Evolutionary conservation across 2,113 vertebrate genomes (phyloP).

Genomic region (Lipophrys pholis): DNA sequence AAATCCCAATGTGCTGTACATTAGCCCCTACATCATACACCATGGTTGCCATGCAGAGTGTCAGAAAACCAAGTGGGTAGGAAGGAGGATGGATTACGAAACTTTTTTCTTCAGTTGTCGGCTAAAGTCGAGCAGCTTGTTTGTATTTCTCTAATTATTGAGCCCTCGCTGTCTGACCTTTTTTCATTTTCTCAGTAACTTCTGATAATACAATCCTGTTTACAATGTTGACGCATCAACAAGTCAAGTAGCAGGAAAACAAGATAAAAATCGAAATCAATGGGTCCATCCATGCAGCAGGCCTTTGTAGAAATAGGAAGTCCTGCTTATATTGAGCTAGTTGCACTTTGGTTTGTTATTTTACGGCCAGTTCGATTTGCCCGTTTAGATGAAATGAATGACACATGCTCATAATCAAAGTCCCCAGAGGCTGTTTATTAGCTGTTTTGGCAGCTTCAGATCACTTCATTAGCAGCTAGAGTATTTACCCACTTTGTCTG

Average conservation of each 20-base stretch:
- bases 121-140: neutral
- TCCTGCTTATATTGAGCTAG: too few relatives aligned
- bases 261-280: neutral
- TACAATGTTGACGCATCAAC: neutral
- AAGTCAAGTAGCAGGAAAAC: neutral
- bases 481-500: neutral
- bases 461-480: neutral
- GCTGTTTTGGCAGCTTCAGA: neutral
- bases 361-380: neutral
- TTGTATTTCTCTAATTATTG: neutral
- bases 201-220: neutral
- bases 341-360: too few relatives aligned
- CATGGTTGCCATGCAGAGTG: too few relatives aligned
- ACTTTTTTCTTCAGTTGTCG: neutral
- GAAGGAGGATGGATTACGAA: neutral
- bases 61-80: too few relatives aligned
- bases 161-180: neutral
- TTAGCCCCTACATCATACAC: too few relatives aligned
- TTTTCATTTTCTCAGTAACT: neutral
- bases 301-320: too few relatives aligned
- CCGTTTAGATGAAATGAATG: neutral
- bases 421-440: neutral
- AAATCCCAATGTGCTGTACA: too few relatives aligned
- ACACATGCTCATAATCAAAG: neutral
- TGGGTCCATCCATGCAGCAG: too few relatives aligned